Evolutionary conservation across 2,113 vertebrate genomes (phyloP), one percentile per base, ranked within the genome.

Genomic region (Danionella cerebrum): DNA sequence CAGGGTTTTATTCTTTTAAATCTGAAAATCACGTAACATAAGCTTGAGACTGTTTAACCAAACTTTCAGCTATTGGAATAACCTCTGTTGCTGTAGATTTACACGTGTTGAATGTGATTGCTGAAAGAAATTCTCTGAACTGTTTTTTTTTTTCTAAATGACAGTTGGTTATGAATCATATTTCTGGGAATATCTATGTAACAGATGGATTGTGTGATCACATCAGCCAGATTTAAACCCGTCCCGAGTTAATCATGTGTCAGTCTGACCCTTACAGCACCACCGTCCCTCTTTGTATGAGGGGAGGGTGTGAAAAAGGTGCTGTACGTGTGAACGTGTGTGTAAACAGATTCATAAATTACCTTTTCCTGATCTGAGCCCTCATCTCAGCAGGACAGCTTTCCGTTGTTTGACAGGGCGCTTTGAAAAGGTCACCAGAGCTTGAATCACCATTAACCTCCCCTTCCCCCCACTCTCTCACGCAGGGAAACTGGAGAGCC

Each of bases 401-500:
- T 59, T 70, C 47, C 16, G 58, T 70, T 60, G 52, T 65, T 74
- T n/a, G 45, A 65, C 60, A 51, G 55, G 51, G 65, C 54, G 51
- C 65, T 65, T 69, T 68, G 60, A 55, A 68, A 68, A 55, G 65
- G 39, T 63, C 65, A 52, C n/a, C 3, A 53, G 65, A 33, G 35
- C 72, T 48, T 27, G 39, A 70, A 69, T 36, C 63, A n/a, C 39
- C 47, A 44, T 69, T 75, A 70, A 75, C 63, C 60, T 38, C 18
- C 6, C 41, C 68, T 59, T n/a, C 18, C 57, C 48, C 41, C 38
- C 73, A 33, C 66, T 71, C 67, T 78, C 74, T 67, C 66, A 75
- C 73, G 39, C 84, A 90, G 96, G 95, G 95, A 98, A 94, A 84
- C 87, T 98, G 88, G 96, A 99, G 85, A 87, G 86, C 41, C 93